Base-by-base conservation (phyloP, 2,113 vertebrate genomes). In the Xiphorhynchus elegans region DNA sequence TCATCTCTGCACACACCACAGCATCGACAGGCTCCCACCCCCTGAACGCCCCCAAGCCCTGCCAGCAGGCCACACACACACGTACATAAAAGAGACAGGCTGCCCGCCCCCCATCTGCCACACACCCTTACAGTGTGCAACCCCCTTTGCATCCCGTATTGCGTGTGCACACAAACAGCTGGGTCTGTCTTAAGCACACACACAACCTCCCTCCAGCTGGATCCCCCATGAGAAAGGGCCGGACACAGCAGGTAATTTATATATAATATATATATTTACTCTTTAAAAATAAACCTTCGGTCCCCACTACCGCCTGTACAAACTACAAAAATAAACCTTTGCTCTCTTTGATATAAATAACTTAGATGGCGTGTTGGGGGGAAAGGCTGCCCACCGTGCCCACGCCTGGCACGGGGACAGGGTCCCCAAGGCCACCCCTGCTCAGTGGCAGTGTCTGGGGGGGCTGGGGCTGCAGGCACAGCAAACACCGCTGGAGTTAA, bases 261-360 rank as follows among this genome's bases (percentile, higher is more conserved):
- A 96, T 94, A 96, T 95, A 95, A 95, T 95, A 96, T 96, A 96
- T 96, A 95, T 95, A 95, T 96, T 96, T 96, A 95, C 94, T 96
- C 96, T 95, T 95, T 95, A 96, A 96, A 96, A 96, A 96, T 96
- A 96, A 95, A 96, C 96, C 96, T 96, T 95, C 94, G 0, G 90
- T 95, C 93, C 94, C 96, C 96, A 96, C 96, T 96, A 96, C 96
- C 90, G 78, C 77, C 94, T 95, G 94, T 96, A 96, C 96, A 95
- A 95, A 95, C 96, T 96, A 96, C 96, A 96, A 96, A 96, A 96
- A 96, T 96, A 96, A 96, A 96, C 96, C 96, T 96, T 96, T 96
- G 93, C 95, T 96, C 96, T 96, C 93, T 96, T 96, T 96, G 93
- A 96, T 96, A 96, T 96, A 96, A 96, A 96, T 96, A 96, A 96